A percentile compares a stretch with the other conserved stretches of the same genome.
These are phyloP conservation scores for Ceramica pisi DNA, from an alignment of 2,888 invertebrate species.

Conservation along the genomic window DNA sequence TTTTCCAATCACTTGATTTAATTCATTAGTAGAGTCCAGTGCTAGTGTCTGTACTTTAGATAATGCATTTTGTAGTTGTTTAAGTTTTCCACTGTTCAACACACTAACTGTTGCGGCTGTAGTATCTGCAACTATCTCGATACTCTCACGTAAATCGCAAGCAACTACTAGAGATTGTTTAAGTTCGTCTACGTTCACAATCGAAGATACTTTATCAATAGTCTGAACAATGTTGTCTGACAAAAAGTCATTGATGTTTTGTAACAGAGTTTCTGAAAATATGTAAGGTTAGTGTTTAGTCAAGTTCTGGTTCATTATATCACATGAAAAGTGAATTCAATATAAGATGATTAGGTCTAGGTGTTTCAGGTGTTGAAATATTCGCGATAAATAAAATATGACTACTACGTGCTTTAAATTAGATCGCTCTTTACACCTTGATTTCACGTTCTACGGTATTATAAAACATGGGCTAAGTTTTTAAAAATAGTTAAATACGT, in stretches of 20 bases:
- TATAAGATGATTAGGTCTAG: not conserved
- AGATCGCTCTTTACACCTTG: not conserved
- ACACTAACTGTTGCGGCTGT: not conserved
- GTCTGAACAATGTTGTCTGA: constrained; percentile 65
- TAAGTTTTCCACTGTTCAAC: constrained; percentile 13
- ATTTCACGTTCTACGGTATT: too few relatives aligned
- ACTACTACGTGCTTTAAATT: not conserved
- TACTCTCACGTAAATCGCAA: constrained; percentile 63
- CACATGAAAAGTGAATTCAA: not conserved
- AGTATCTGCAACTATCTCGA: constrained; percentile 37
- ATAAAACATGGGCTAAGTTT: too few relatives aligned
- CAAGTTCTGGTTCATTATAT: not conserved
- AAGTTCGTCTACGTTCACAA: constrained; percentile 58
- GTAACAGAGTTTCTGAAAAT: constrained; percentile 67
- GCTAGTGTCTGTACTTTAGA: constrained; percentile 60
- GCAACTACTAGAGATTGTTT: constrained; percentile 67
- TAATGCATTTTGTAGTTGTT: constrained; percentile 60
- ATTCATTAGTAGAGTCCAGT: constrained; percentile 57
- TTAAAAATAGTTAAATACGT: too few relatives aligned
- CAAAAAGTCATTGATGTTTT: constrained; percentile 71
- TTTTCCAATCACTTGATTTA: constrained; percentile 44
- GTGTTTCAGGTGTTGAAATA: not conserved
- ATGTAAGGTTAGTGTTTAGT: constrained; percentile 51
- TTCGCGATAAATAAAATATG: not conserved
- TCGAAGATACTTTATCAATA: constrained; percentile 60